Conservation (phyloP, 2,113 vertebrate genomes). For the Cryptomyrus ogoouensis region DNA sequence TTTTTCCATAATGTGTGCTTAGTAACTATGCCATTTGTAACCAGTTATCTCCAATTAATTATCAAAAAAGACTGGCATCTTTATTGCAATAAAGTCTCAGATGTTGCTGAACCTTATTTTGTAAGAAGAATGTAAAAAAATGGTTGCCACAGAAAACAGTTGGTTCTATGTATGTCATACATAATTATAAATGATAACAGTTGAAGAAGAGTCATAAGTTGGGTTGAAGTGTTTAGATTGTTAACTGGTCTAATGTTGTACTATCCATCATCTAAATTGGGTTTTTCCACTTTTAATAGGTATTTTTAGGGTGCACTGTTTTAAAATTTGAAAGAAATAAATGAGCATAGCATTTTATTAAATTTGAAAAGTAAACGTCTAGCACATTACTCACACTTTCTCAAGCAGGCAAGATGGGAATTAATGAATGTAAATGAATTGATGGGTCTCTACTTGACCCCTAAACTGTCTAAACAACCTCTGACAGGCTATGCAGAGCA, state of each 20-base stretch:
- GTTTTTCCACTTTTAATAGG: background rate
- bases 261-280: background rate
- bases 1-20: background rate
- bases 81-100: background rate
- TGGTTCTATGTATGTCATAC: background rate
- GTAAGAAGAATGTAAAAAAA: background rate
- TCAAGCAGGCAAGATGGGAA: background rate
- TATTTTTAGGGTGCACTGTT: background rate
- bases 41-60: background rate
- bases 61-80: background rate
- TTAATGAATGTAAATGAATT: background rate
- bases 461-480: background rate
- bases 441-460: background rate
- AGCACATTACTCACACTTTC: background rate
- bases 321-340: background rate
- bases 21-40: background rate
- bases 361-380: background rate
- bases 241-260: background rate
- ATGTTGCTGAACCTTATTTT: background rate
- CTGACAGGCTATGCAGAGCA: constrained; percentile 78
- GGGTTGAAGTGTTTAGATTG: background rate
- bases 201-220: background rate
- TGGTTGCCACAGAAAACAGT: background rate
- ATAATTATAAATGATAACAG: background rate
- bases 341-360: background rate